Conservation (phyloP, 2,888 invertebrate species). For the Ochropleura plecta region DNA sequence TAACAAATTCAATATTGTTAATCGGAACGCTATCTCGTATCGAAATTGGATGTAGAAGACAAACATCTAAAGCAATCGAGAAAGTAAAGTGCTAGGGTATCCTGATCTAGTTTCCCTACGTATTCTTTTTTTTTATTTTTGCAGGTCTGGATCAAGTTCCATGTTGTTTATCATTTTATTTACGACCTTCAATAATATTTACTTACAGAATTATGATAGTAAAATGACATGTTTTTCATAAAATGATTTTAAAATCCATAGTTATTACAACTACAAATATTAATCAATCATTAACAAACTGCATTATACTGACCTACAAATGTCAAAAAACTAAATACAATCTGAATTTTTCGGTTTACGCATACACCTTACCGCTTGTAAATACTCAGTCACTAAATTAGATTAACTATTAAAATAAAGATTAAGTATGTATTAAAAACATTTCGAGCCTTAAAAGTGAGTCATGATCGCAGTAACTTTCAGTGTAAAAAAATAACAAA, state of each 20-base stretch:
- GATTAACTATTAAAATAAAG: slow-evolving; percentile 27
- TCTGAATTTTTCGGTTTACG: neutral
- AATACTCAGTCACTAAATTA: slow-evolving; percentile 53
- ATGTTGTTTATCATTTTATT: neutral
- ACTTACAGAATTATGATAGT: neutral
- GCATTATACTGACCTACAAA: neutral
- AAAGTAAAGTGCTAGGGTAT: neutral
- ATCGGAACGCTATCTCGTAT: slow-evolving; percentile 51
- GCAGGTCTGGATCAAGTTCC: neutral
- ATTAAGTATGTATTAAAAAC: slow-evolving; percentile 26
- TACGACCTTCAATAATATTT: neutral
- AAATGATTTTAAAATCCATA: neutral
- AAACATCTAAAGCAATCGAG: slow-evolving; percentile 29
- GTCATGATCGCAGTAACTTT: slow-evolving; percentile 40
- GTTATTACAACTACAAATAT: neutral
- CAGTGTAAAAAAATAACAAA: slow-evolving; percentile 7
- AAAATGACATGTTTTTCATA: neutral
- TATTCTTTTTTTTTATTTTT: neutral
- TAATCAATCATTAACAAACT: neutral
- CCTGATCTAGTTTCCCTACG: too few species aligned
- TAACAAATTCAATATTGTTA: slow-evolving; percentile 79
- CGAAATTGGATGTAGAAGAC: slow-evolving; percentile 56
- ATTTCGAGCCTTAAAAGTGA: slow-evolving; percentile 45
- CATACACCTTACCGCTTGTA: slow-evolving; percentile 23
- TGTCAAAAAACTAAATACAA: neutral